Evolutionary conservation across 2,113 vertebrate species (phyloP).

Genomic region (Aldabrachelys gigantea): DNA sequence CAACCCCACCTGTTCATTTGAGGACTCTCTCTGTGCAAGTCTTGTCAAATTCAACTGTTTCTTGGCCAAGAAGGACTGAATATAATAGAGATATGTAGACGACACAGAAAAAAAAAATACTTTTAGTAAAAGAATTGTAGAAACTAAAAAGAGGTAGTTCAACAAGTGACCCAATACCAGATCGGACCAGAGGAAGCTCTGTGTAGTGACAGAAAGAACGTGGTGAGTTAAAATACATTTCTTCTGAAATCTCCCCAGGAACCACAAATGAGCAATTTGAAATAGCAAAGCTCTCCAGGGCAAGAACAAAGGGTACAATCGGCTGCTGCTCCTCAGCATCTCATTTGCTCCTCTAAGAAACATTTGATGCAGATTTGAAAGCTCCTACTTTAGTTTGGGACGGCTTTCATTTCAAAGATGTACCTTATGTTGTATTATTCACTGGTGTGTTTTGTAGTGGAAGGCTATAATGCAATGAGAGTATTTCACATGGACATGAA

Average conservation of each 20-base stretch:
- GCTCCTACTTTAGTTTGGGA: background rate
- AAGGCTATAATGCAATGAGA: background rate
- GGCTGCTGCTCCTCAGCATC: background rate
- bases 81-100: background rate
- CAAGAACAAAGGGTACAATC: background rate
- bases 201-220: background rate
- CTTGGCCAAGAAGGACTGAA: background rate
- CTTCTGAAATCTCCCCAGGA: background rate
- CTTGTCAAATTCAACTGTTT: background rate
- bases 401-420: background rate
- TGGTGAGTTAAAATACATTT: background rate
- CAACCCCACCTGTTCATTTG: background rate
- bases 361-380: conserved; percentile 26
- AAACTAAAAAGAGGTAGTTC: background rate
- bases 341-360: conserved; percentile 18
- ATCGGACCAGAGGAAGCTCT: background rate
- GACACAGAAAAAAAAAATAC: background rate
- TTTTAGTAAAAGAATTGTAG: background rate
- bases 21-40: background rate
- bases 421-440: background rate
- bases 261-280: background rate
- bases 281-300: background rate
- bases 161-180: background rate
- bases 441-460: background rate
- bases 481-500: conserved; percentile 18